Evolutionary conservation across 2,888 invertebrate genomes (phyloP).

Genomic region (Fabriciana adippe): DNA sequence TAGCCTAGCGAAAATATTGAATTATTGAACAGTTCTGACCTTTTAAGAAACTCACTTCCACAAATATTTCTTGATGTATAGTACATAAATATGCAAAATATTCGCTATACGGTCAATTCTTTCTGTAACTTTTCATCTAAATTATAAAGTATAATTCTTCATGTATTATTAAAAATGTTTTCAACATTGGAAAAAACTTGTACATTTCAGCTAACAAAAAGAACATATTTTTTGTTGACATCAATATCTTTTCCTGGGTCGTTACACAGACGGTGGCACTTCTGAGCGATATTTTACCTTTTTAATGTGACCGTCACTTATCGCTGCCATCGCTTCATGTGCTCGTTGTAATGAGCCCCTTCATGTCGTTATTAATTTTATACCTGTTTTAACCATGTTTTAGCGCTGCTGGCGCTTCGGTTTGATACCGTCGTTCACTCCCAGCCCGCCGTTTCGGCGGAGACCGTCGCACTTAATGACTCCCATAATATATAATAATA

Average conservation of each 20-base stretch:
- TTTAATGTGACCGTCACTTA: conserved; percentile 34
- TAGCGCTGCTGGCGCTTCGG: conserved; percentile 28
- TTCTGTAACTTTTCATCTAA: too few relatives aligned
- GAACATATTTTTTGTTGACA: conserved; percentile 17
- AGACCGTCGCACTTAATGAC: conserved; percentile 20
- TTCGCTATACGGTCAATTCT: too few relatives aligned
- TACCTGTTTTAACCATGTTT: conserved; percentile 38
- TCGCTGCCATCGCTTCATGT: conserved; percentile 36
- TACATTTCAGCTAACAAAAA: background rate
- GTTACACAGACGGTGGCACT: conserved; percentile 27
- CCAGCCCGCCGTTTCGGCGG: conserved; percentile 15
- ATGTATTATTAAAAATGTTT: too few relatives aligned
- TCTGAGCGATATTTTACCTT: conserved; percentile 30
- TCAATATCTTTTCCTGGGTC: conserved; percentile 22
- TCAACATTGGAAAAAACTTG: too few relatives aligned
- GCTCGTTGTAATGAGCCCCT: conserved; percentile 33
- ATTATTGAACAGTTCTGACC: background rate
- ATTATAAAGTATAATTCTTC: too few relatives aligned
- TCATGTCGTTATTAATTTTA: conserved; percentile 40
- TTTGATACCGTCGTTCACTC: conserved; percentile 30
- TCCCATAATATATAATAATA: conserved; percentile 11
- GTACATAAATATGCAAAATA: too few relatives aligned
- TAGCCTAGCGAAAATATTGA: background rate
- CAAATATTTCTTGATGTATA: too few relatives aligned
- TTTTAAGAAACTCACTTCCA: too few relatives aligned